Conservation (phyloP, 2,113 vertebrate genomes). For the Nycticorax nycticorax region DNA sequence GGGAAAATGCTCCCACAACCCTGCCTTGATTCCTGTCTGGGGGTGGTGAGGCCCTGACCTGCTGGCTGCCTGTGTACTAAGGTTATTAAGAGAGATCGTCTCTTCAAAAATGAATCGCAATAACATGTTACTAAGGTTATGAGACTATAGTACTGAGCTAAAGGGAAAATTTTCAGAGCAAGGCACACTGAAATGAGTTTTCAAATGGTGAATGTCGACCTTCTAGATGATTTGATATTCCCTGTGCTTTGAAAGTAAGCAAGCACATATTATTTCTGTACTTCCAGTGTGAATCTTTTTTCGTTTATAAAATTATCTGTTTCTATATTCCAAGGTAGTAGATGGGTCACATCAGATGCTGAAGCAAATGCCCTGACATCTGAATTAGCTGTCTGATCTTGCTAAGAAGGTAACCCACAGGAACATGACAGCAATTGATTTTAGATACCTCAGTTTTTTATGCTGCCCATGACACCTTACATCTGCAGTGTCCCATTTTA, state of each 20-base stretch:
- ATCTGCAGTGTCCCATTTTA: not conserved
- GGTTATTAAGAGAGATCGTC: not conserved
- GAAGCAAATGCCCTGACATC: not conserved
- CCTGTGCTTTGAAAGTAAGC: not conserved
- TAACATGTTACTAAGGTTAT: not conserved
- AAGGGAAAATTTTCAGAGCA: not conserved
- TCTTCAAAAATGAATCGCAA: not conserved
- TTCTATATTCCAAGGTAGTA: not conserved
- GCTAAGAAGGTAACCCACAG: not conserved
- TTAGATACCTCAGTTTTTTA: not conserved
- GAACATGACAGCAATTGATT: conserved; percentile 7
- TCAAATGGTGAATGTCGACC: not conserved
- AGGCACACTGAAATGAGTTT: not conserved
- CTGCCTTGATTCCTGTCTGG: not conserved
- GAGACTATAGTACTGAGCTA: not conserved
- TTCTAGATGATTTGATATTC: not conserved
- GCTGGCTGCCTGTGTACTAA: not conserved
- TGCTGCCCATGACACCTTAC: not conserved
- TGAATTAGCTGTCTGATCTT: not conserved
- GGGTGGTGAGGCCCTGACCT: not conserved
- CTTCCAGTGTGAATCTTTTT: not conserved
- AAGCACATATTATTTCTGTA: not conserved
- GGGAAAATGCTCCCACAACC: not conserved
- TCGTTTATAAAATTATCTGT: not conserved
- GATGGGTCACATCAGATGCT: not conserved